Base-by-base conservation (phyloP, 2,888 invertebrate genomes). In the Isotomurus palustris region DNA sequence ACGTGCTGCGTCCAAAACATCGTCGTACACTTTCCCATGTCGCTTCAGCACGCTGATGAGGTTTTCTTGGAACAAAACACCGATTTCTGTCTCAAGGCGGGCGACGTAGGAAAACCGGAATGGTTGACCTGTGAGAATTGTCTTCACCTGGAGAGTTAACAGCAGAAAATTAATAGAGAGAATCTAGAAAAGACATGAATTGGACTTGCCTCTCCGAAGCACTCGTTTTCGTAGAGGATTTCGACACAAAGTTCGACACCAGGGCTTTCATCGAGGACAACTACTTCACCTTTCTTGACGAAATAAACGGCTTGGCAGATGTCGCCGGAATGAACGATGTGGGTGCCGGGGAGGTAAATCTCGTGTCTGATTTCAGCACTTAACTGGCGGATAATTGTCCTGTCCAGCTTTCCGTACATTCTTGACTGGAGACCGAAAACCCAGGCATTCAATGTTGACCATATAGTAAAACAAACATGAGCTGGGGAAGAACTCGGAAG, bases 271-370 rank as follows among this genome's bases (percentile, higher is more conserved):
- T 69, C 69, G 24, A 69, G 28, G 49, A 69, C 66, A 1, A 67
- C 63, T 19, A 69, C 60, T 56, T 69, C 66, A 10, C 69, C 69
- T 22, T 58, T 60, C 36, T 64, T 69, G 12, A 69, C 61, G 32
- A 69, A 66, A 36, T 67, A 67, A 56, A 69, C 64, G 17, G 67
- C 62, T n/a, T 60, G 55, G 40, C 63, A 66, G 19, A 66, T 64
- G 40, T 64, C 63, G 29, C 67, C 67, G 12, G 61, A 53, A 8
- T 64, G 67, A 19, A 69, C 59, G 24, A 69, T 64, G 27, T 60
- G 57, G 17, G 60, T 56, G 27, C 67, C 69, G 2, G 66, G 63
- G 24, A 65, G 51, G 53, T 66, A 66, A 28, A 65, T 60, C 45
- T 69, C 65, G 38, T 66, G 67, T 10, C 50, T 54, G 10, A 69